Percentiles rank a stretch among this genome's conserved stretches.
These are phyloP conservation scores for Conistra vaccinii DNA, from an alignment of 2,888 invertebrate genomes.

Conservation along the genomic window DNA sequence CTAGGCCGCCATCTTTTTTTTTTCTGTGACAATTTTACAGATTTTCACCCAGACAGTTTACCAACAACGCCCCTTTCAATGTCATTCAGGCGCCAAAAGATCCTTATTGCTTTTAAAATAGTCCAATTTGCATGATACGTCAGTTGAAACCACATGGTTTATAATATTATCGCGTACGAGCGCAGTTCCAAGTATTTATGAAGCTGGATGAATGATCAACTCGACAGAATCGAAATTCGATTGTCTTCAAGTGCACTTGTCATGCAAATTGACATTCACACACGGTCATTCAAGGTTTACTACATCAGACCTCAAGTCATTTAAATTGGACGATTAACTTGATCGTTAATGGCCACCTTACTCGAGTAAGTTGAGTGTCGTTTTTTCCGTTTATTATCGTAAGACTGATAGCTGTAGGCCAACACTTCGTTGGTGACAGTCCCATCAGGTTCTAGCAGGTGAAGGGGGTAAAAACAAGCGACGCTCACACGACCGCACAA, in stretches of 20 bases:
- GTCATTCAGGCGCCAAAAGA: background rate
- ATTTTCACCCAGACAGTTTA: too few species aligned
- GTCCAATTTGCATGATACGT: constrained; percentile 7
- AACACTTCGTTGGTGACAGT: background rate
- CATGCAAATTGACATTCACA: background rate
- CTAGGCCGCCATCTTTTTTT: background rate
- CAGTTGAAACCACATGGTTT: constrained; percentile 6
- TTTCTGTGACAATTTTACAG: background rate
- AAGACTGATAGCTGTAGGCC: constrained; percentile 32
- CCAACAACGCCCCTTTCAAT: background rate
- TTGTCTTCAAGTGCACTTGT: background rate
- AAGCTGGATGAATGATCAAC: background rate
- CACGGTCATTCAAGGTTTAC: background rate
- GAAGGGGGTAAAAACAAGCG: background rate
- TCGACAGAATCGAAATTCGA: background rate
- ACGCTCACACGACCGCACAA: background rate
- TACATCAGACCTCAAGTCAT: background rate
- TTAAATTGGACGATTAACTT: constrained; percentile 9
- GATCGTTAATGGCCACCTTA: background rate
- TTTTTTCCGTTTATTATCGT: background rate
- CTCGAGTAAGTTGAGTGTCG: background rate
- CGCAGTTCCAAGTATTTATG: background rate
- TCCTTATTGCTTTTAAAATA: background rate
- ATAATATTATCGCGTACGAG: background rate
- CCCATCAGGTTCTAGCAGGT: too few species aligned